Evolutionary conservation across 2,888 invertebrate genomes (phyloP), one percentile per base, ranked within the genome.

Genomic region (Acanthosoma haemorrhoidale): DNA sequence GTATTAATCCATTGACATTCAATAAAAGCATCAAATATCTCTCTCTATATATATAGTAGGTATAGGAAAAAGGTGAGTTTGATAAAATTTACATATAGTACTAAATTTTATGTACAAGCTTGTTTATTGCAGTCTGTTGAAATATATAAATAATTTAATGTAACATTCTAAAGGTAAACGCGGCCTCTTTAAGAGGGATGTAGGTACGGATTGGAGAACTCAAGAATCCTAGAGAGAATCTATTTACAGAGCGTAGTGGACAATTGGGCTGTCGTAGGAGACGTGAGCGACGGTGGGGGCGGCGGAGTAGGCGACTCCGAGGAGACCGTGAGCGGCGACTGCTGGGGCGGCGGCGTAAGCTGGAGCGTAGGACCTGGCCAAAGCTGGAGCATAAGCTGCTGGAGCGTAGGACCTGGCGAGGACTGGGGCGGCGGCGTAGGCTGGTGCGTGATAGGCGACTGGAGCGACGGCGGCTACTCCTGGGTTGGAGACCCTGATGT

Each of bases 401-500:
- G 72, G 70, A 2, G 82, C 81, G 80, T 81, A 85, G n/a, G 88
- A 85, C 32, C n/a, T 78, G 72, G 79, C 73, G 80, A 75, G 75
- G 9, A 77, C 36, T 69, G 72, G n/a, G n/a, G n/a, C n/a, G n/a
- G n/a, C n/a, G n/a, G n/a, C n/a, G n/a, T n/a, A n/a, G n/a, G 59
- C 72, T 73, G 73, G 60, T 73, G n/a, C n/a, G n/a, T n/a, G n/a
- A n/a, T n/a, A n/a, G n/a, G n/a, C n/a, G n/a, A n/a, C n/a, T n/a
- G n/a, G 79, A 70, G 79, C 78, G 66, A 77, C 75, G 67, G 76
- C 75, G 70, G 79, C 77, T 61, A 76, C 74, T 34, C 76, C 76
- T 13, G 86, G 87, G 80, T 87, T 88, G 80, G 85, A 86, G 18
- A 88, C 86, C 13, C 88, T 85, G 29, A 88, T 84, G 77, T 88